Conservation (phyloP, 2,113 vertebrate genomes). For the Glaucomys volans region DNA sequence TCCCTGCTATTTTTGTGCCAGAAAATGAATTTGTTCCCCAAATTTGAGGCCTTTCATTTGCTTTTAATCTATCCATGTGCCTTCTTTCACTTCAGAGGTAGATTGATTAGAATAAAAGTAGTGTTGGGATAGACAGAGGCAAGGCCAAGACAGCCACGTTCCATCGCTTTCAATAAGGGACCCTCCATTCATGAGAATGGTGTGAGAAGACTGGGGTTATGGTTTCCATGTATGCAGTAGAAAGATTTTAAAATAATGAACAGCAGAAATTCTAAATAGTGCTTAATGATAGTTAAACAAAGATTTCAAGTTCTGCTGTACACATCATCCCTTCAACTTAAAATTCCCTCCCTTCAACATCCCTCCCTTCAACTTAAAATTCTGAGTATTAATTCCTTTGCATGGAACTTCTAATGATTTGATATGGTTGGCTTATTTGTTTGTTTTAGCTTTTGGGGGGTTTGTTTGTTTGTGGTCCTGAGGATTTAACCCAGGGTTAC, state of each 20-base stretch:
- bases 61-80: neutral
- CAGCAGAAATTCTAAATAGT: neutral
- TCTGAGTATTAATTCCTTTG: neutral
- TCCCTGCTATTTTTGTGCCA: neutral
- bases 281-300: neutral
- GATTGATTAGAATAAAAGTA: neutral
- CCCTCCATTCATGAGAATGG: neutral
- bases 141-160: neutral
- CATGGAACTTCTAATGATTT: neutral
- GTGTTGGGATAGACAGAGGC: neutral
- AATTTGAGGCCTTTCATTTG: neutral
- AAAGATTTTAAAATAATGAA: neutral
- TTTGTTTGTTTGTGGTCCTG: too few relatives aligned
- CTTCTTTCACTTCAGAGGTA: slow-evolving; percentile 21
- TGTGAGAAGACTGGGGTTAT: neutral
- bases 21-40: neutral
- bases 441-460: too few relatives aligned
- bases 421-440: too few relatives aligned
- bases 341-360: too few relatives aligned
- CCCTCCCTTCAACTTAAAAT: neutral
- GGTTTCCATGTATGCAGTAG: neutral
- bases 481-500: too few relatives aligned
- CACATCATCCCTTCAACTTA: too few relatives aligned
- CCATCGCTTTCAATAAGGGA: neutral
- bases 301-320: neutral